A percentile compares a stretch with the other conserved stretches of the same genome.
Conservation (phyloP, 2,797 vertebrate species). For the Eulemur mongoz region DNA sequence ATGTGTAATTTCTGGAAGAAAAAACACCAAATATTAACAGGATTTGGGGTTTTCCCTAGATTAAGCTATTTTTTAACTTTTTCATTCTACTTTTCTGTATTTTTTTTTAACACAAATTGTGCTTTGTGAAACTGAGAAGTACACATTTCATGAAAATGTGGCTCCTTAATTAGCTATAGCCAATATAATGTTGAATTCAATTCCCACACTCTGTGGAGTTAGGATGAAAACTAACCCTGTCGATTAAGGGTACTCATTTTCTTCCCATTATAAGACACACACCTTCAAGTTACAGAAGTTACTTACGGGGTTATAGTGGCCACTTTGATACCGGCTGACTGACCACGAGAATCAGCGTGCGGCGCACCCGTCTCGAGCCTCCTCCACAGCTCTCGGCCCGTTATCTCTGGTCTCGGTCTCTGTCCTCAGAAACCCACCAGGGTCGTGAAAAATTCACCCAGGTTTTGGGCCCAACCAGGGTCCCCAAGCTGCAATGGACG, state of each 20-base stretch:
- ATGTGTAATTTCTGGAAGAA: not conserved
- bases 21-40: not conserved
- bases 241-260: not conserved
- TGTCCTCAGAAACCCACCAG: rapidly evolving
- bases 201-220: too few relatives aligned
- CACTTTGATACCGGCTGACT: rapidly evolving
- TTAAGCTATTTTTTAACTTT: not conserved
- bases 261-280: not conserved
- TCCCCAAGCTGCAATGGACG: rapidly evolving
- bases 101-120: not conserved
- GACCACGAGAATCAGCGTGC: too few relatives aligned
- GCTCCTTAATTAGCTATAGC: not conserved
- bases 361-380: too few relatives aligned
- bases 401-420: not conserved
- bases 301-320: rapidly evolving
- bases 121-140: not conserved
- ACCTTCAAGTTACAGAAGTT: not conserved
- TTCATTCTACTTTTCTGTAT: not conserved
- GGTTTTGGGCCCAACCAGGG: rapidly evolving
- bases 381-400: too few relatives aligned
- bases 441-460: rapidly evolving
- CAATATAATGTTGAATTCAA: rapidly evolving
- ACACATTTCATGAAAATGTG: not conserved
- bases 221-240: not conserved
- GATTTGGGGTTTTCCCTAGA: not conserved